phyloP scores from a whole-genome alignment of 1,140 invertebrate species.

The Leucophenga varia region DNA sequence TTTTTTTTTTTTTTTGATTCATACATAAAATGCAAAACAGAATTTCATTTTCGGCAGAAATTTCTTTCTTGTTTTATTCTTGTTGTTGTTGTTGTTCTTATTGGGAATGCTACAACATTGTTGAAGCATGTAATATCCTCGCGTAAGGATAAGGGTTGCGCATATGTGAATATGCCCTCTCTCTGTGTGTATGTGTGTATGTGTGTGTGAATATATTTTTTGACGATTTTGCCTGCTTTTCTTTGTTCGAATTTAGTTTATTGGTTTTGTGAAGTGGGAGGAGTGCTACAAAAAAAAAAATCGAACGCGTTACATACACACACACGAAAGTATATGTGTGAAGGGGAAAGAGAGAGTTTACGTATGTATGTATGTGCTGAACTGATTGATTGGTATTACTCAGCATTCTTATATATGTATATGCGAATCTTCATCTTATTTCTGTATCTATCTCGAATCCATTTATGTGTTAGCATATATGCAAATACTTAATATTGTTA shows the following conservation, averaged over 20 bases:
- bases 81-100: slow-evolving; percentile 33
- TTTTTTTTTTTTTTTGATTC: slow-evolving; percentile 16
- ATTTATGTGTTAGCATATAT: slow-evolving; percentile 55
- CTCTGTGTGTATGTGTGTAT: slow-evolving; percentile 13
- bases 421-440: neutral
- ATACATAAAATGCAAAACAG: slow-evolving; percentile 54
- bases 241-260: slow-evolving; percentile 52
- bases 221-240: slow-evolving; percentile 51
- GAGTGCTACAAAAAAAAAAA: slow-evolving; percentile 14
- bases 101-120: slow-evolving; percentile 53
- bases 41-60: slow-evolving; percentile 54
- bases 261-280: slow-evolving; percentile 43
- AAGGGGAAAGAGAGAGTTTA: too few relatives aligned
- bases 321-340: too few relatives aligned
- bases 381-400: slow-evolving; percentile 52
- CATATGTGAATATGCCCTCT: slow-evolving; percentile 19
- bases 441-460: slow-evolving; percentile 18
- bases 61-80: slow-evolving; percentile 22
- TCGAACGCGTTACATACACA: too few relatives aligned
- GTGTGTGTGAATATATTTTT: slow-evolving; percentile 15
- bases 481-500: slow-evolving; percentile 47
- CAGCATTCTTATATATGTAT: slow-evolving; percentile 16
- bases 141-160: slow-evolving; percentile 47
- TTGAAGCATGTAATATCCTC: slow-evolving; percentile 54
- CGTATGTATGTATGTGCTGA: slow-evolving; percentile 26